Base-by-base conservation (phyloP, 2,797 vertebrate genomes). In the Macropodus opercularis region DNA sequence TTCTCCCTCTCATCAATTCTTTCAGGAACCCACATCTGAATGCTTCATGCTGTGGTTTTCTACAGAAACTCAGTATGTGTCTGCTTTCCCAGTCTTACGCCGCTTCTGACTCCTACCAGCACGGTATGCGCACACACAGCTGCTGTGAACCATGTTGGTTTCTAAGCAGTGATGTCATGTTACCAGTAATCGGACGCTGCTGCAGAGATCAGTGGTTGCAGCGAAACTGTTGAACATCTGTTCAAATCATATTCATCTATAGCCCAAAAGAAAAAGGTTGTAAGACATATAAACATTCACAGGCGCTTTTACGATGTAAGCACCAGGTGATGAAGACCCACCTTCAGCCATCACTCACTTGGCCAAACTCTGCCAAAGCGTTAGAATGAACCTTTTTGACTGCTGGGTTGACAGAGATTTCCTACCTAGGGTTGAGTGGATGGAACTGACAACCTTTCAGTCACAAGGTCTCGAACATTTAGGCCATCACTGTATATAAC, bases 21-120 rank as follows among this genome's bases (percentile, higher is more conserved):
- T 86, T 69, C 77, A 98, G 97, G 87, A 93, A 96, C 64, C 74
- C 89, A 38, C 65, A 81, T 70, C 89, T 99, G 74, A 98, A 98
- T 68, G 85, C 89, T 31, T 87, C 91, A 17, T 97, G 94, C 90
- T 95, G 93, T 84, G 91, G 80, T 66, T 98, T 99, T 82, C 93
- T 99, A 11, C 91, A 85, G 77, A 91, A 68, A 52, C 85, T 99
- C 80, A 95, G 94, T 67, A 63, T 92, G 80, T 94, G 75, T 86
- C 89, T 98, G 65, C 90, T 96, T 48, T 91, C 88, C 47, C 85
- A 82, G 66, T 78, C 90, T 77, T 87, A 89, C 66, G 81, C 75
- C 27, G 66, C 50, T 51, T 81, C 72, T 19, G 81, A 44, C 51
- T 64, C 74, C 46, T 74, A 83, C 36, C 88, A 88, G 50, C 77